Percentiles rank a stretch among this genome's conserved stretches.
Evolutionary conservation across 2,888 invertebrate genomes (phyloP).

Genomic region (Mystacides longicornis): DNA sequence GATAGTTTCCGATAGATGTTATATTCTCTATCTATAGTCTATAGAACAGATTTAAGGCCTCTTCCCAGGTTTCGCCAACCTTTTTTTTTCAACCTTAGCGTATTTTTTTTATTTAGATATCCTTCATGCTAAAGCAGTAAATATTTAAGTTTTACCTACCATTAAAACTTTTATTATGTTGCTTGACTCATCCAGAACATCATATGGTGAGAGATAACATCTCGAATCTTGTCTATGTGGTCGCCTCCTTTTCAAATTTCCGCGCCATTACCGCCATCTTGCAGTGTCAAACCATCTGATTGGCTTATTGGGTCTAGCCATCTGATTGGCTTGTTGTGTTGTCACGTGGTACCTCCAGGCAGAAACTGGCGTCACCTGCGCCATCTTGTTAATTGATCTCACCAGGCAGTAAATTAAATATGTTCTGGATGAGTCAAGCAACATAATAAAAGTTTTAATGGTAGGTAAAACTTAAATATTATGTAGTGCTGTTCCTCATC

Average conservation of each 20-base stretch:
- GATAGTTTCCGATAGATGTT: no score
- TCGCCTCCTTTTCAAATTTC: neutral
- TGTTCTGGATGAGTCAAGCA: constrained; percentile 3
- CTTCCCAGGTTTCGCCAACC: neutral
- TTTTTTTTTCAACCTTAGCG: no score
- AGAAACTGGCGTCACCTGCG: neutral
- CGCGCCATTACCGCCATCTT: neutral
- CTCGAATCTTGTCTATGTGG: neutral
- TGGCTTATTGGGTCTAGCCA: neutral
- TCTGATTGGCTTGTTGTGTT: neutral
- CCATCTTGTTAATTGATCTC: constrained; percentile 4
- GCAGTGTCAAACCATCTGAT: neutral
- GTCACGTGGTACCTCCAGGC: neutral
- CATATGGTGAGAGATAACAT: neutral
- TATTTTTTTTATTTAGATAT: no score
- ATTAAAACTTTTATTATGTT: neutral
- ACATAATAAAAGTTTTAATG: constrained; percentile 5
- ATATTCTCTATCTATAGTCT: no score
- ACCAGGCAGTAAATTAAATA: constrained; percentile 2
- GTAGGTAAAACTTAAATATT: constrained; percentile 4
- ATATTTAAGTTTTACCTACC: neutral
- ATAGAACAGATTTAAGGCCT: no score
- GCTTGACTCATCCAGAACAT: neutral
- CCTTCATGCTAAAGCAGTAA: no score
- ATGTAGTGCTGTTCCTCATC: constrained; percentile 5